A percentile compares a stretch with the other conserved stretches of the same genome.
phyloP scores from a whole-genome alignment of 2,888 invertebrate genomes.

The Leptopilina myrica region DNA sequence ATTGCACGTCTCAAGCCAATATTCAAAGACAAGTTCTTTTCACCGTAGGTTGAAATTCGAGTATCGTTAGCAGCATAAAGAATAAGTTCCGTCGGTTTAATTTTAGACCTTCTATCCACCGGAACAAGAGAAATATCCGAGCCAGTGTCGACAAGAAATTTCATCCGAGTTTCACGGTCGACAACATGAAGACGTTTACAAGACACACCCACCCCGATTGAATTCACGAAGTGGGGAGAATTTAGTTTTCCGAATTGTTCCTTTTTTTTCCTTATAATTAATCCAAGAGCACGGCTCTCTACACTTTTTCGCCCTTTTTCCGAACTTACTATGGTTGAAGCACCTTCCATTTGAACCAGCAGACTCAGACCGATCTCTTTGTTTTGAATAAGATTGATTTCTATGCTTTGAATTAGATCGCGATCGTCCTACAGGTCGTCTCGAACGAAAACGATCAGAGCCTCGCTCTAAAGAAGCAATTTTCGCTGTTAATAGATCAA shows the following conservation, averaged over 20 bases:
- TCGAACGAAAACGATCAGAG: neutral
- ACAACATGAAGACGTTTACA: conserved; percentile 2
- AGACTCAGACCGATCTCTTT: no score
- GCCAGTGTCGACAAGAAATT: conserved; percentile 25
- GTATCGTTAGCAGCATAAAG: conserved; percentile 13
- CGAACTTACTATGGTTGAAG: no score
- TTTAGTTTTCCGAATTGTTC: no score
- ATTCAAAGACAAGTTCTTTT: neutral
- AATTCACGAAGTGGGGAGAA: neutral
- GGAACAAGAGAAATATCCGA: conserved; percentile 30
- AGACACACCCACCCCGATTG: neutral
- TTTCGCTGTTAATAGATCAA: neutral
- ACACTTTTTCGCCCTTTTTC: no score
- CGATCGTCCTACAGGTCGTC: no score
- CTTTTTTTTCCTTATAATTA: neutral
- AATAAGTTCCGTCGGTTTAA: neutral
- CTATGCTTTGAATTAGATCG: no score
- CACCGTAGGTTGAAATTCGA: conserved; percentile 9
- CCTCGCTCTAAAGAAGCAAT: neutral
- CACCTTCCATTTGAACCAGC: no score
- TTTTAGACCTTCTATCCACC: neutral
- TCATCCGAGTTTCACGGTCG: neutral
- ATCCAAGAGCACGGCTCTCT: neutral
- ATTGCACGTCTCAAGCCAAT: neutral
- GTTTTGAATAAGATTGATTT: no score